Evolutionary conservation across 2,797 vertebrate species (phyloP), one percentile per base, ranked within the genome.

Genomic region (Spea hammondii): DNA sequence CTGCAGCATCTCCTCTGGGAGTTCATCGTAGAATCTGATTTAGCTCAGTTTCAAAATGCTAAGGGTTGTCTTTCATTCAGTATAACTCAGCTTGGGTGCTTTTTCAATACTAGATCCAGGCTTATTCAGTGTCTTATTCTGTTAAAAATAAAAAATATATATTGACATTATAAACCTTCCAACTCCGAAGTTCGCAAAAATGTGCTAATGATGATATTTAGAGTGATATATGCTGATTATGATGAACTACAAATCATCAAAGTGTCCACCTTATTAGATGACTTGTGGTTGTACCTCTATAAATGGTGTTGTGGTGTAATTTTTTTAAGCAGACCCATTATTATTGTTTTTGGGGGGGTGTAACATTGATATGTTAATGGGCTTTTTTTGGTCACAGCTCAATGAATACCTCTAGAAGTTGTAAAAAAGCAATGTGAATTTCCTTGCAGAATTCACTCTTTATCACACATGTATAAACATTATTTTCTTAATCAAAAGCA

Each of bases 331-430:
- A 64, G 12, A 64, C 44, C 59, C 70, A 60, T 48, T 17, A 72
- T 72, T 49, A 12, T 60, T 72, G 8, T 60, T 44, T 73, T 17
- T 32, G 32, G 32, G 32, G 32, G 32, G 12, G 3, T 57, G 55
- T 57, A 57, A 10, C 55, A 57, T 11, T 57, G 55, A 44, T 7
- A 11, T 72, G 10, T 4, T 48, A 62, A 64, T 57, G 84, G 84
- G 86, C 87, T 91, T 92, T 87, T 83, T 88, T 83, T 60, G 60
- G 55, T 59, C 12, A 57, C 86, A 91, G 89, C 85, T 91, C 91
- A 93, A 93, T 91, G 90, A 92, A 87, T 89, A 86, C 46, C 50
- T 72, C 55, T 46, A 46, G 0, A 5, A 11, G 51, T 55, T 45
- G 10, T 7, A 11, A 72, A 46, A 59, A 44, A n/a, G 13, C 8